phyloP scores from a whole-genome alignment of 2,888 invertebrate species.

The Cheilosia variabilis region DNA sequence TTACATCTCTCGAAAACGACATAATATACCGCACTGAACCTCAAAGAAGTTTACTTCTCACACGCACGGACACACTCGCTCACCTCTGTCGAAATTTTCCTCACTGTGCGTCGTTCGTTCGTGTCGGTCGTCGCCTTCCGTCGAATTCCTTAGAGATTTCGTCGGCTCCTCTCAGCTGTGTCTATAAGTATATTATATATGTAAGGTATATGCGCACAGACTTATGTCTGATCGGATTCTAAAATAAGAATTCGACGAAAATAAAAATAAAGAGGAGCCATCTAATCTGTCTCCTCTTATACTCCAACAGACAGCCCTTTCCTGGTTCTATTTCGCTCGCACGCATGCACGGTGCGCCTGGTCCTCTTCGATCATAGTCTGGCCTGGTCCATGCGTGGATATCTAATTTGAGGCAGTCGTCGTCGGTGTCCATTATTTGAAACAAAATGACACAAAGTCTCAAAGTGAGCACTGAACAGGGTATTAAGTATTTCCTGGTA shows the following conservation, averaged over 20 bases:
- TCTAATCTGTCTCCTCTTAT: constrained; percentile 11
- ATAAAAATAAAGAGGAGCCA: constrained; percentile 61
- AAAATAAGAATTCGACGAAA: constrained; percentile 72
- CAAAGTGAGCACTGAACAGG: constrained; percentile 6
- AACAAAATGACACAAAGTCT: constrained; percentile 43
- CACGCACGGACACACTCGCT: constrained; percentile 21
- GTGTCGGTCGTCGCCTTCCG: constrained; percentile 37
- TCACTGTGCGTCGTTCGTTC: background rate
- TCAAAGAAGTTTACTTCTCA: constrained; percentile 20
- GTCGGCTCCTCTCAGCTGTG: constrained; percentile 31
- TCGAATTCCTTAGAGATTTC: constrained; percentile 59
- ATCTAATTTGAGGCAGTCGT: constrained; percentile 59
- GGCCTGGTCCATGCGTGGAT: constrained; percentile 69
- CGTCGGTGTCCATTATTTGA: constrained; percentile 68
- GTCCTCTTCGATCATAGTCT: constrained; percentile 46
- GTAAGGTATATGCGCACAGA: constrained; percentile 13
- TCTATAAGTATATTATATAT: background rate
- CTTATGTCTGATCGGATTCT: constrained; percentile 74
- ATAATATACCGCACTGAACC: constrained; percentile 50
- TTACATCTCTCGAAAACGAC: constrained; percentile 49
- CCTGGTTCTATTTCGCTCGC: constrained; percentile 27
- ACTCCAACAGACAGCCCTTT: constrained; percentile 21
- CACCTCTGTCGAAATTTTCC: constrained; percentile 56
- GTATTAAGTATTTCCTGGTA: constrained; percentile 33
- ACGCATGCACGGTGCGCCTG: background rate